Evolutionary conservation across 1,140 invertebrate species (phyloP).

Genomic region (Acromyrmex heyeri): DNA sequence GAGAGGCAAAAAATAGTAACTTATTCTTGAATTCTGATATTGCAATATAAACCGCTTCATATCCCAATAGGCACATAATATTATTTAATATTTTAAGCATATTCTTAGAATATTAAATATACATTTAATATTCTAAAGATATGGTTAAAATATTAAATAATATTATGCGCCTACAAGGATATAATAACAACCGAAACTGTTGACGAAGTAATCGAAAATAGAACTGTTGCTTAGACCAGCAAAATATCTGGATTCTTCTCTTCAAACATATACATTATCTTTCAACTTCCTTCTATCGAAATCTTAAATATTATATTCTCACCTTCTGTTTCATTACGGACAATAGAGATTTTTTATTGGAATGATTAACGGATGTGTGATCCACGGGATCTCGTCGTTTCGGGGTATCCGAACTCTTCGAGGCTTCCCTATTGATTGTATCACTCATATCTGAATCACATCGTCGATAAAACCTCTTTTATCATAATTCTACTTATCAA

Average conservation of each 20-base stretch:
- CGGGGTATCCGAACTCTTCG: slow-evolving; percentile 7
- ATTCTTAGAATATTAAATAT: too few species aligned
- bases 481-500: slow-evolving; percentile 62
- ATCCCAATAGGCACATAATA: too few species aligned
- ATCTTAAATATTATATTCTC: background rate
- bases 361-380: background rate
- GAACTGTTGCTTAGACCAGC: background rate
- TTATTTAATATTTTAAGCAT: too few species aligned
- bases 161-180: too few species aligned
- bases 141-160: too few species aligned
- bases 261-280: background rate
- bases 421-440: slow-evolving; percentile 9
- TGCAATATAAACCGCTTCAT: slow-evolving; percentile 7
- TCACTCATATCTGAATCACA: slow-evolving; percentile 56
- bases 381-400: background rate
- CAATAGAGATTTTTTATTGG: slow-evolving; percentile 23
- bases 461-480: slow-evolving; percentile 16
- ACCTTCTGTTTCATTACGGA: slow-evolving; percentile 63
- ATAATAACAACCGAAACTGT: background rate
- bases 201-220: background rate
- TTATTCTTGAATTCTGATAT: background rate
- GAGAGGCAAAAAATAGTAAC: background rate
- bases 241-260: background rate
- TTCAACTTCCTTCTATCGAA: too few species aligned
- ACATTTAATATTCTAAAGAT: too few species aligned